Evolutionary conservation across 2,797 vertebrate species (phyloP), one percentile per base, ranked within the genome.

Genomic region (Platyrinchus mystaceus): DNA sequence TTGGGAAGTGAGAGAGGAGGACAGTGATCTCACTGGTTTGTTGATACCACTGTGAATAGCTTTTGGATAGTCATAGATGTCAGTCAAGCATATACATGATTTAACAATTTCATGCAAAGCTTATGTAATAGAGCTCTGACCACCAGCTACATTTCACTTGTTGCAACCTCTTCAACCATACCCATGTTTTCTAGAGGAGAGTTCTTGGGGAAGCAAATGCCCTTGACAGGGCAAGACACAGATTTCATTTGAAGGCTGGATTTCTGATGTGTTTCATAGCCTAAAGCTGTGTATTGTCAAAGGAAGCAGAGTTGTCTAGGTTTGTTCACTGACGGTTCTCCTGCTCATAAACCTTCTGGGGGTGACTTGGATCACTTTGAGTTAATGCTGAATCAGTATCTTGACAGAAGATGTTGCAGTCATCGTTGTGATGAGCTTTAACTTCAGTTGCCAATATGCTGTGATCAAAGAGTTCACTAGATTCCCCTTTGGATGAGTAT

Each of bases 31-130:
- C 86, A 82, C 37, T 1, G 5, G 32, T 75, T 13, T 86, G 74
- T 77, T 64, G 71, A 75, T 85, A 69, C 5, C 7, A 3, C 87
- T 90, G 81, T 66, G 87, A 94, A 96, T 91, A 92, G 84, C 67
- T 76, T 90, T 81, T 52, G 71, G 50, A 36, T 68, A 53, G 63
- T 58, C 52, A 28, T 32, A 2, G 4, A 50, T 89, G 67, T 52
- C 73, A 70, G 41, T 67, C n/a, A 64, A 74, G 47, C 46, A 19
- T 37, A 46, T 27, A 12, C 17, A 21, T 53, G 74, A 88, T 77
- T 71, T 94, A 90, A 81, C 37, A 70, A 13, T 64, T 88, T 58
- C 32, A 23, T 56, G 58, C 32, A 60, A 84, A 84, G 55, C 21
- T 95, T 84, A 50, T 34, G 67, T 87, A 92, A 92, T 70, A 21